Base-by-base conservation (phyloP, 2,797 vertebrate genomes). In the Crocodylus rhombifer region DNA sequence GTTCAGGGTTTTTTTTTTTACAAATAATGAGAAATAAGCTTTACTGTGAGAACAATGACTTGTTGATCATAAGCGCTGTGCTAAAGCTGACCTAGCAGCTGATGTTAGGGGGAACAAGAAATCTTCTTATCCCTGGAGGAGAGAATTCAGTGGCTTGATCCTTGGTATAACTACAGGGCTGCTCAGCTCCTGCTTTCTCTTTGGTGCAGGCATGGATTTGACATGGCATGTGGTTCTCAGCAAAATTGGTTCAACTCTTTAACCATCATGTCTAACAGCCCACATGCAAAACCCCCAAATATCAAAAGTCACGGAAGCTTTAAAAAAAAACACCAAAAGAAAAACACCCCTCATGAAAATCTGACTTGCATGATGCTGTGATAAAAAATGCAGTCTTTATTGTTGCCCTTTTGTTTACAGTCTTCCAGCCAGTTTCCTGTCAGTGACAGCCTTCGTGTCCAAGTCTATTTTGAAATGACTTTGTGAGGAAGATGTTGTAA, bases 201-300 rank as follows among this genome's bases (percentile, higher is more conserved):
- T 92, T 92, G 14, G 6, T 95, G 94, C 93, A 95, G 91, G 65
- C 93, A 77, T 87, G 91, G 91, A 83, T 96, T 97, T 96, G 89
- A 78, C 93, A 95, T 97, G 94, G 95, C 97, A 95, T 87, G 61
- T 57, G 84, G 92, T 96, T 96, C 95, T 95, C 89, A 94, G 95
- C 95, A 82, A 96, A 97, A 97, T 91, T 94, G 77, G 91, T 97
- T 97, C 95, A 95, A 92, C 89, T 92, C 71, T 94, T 94, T 91
- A 95, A 88, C 82, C 84, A 89, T 96, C 97, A 92, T 75, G 57
- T 96, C 95, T 95, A 95, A 89, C 95, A 97, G 91, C 89, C 91
- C 92, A 95, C 86, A 88, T 94, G 67, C 89, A 91, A 91, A 96
- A 93, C 95, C 95, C 57, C 89, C 88, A 90, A 96, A 88, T 97